phyloP scores from a whole-genome alignment of 2,113 vertebrate genomes.

The Erythrolamprus reginae region DNA sequence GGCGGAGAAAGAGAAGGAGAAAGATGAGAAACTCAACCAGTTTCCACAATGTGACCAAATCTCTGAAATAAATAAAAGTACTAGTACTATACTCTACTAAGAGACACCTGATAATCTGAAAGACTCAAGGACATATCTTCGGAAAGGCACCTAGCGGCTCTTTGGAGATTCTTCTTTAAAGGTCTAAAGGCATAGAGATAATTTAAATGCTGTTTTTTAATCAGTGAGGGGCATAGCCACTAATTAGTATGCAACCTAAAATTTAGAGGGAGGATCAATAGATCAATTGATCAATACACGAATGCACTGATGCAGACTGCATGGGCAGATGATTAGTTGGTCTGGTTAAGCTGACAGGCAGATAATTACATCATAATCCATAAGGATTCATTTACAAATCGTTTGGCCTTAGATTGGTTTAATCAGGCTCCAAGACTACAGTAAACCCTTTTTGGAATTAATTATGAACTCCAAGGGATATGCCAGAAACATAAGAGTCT shows the following conservation, averaged over 20 bases:
- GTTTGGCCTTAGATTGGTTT: not conserved
- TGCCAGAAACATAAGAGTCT: conserved; percentile 24
- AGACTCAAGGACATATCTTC: not conserved
- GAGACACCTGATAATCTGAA: not conserved
- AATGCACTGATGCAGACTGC: not conserved
- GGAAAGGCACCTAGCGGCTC: not conserved
- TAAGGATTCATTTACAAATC: conserved; percentile 31
- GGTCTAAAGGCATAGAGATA: not conserved
- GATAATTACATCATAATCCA: conserved; percentile 27
- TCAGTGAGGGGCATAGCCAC: not conserved
- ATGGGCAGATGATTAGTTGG: not conserved
- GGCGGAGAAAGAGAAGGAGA: not conserved
- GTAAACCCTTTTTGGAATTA: conserved; percentile 37
- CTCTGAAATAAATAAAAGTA: not conserved
- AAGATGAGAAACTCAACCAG: not conserved
- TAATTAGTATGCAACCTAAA: accelerated
- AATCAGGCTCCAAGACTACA: not conserved
- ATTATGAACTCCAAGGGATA: conserved; percentile 42
- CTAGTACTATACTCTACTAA: not conserved
- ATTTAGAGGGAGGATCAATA: not conserved
- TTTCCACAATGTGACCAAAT: not conserved
- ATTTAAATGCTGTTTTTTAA: not conserved
- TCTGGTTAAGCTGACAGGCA: not conserved
- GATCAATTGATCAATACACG: not conserved
- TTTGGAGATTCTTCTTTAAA: not conserved